A percentile compares a stretch with the other conserved stretches of the same genome.
Conservation (phyloP, 2,113 vertebrate species). For the Triplophysa siluroides region DNA sequence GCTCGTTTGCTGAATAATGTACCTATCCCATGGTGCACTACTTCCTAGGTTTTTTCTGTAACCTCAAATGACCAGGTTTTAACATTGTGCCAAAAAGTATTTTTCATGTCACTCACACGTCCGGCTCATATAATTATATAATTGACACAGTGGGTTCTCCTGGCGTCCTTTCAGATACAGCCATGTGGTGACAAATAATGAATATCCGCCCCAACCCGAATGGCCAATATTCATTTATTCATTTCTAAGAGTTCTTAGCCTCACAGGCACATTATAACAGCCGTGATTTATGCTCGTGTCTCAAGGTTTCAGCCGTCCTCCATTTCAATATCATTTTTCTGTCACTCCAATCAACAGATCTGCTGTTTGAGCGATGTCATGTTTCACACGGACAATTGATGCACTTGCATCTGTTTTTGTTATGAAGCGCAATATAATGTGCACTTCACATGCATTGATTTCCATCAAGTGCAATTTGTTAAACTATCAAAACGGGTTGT, state of each 20-base stretch:
- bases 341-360: conserved; percentile 41
- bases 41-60: not conserved
- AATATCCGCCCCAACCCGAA: not conserved
- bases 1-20: too few species aligned
- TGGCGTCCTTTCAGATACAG: not conserved
- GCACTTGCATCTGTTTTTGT: conserved; percentile 21
- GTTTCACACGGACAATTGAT: conserved; percentile 6
- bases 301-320: conserved; percentile 19
- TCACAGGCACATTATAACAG: conserved; percentile 12
- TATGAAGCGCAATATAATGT: conserved; percentile 14
- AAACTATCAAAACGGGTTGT: conserved; percentile 12
- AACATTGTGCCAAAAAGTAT: not conserved
- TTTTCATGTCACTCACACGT: not conserved
- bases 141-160: not conserved
- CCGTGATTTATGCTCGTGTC: conserved; percentile 39
- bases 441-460: conserved; percentile 17
- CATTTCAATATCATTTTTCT: conserved; percentile 46
- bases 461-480: conserved; percentile 18
- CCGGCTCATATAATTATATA: not conserved
- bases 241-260: conserved; percentile 44
- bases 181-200: conserved; percentile 2
- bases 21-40: not conserved
- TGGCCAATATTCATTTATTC: conserved; percentile 4
- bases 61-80: not conserved
- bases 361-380: conserved; percentile 33